Evolutionary conservation across 2,888 invertebrate genomes (phyloP).

Genomic region (Dolomedes plantarius): DNA sequence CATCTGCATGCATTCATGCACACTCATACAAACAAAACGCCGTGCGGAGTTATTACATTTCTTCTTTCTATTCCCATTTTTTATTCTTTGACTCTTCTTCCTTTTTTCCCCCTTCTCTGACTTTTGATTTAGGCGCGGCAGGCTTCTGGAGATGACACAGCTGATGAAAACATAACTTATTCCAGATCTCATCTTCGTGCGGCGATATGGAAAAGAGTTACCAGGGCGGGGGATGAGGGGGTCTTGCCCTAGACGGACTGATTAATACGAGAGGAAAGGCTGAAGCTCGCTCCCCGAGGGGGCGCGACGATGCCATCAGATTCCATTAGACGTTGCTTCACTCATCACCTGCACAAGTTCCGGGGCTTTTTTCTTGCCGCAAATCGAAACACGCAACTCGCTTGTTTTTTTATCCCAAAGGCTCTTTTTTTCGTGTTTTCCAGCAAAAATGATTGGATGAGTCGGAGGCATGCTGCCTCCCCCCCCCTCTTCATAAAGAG

Average conservation of each 20-base stretch:
- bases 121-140: slow-evolving; percentile 60
- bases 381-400: slow-evolving; percentile 63
- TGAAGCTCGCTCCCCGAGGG: slow-evolving; percentile 22
- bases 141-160: slow-evolving; percentile 56
- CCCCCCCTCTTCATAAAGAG: neutral
- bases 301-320: slow-evolving; percentile 50
- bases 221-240: neutral
- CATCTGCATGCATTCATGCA: slow-evolving; percentile 56
- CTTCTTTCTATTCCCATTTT: slow-evolving; percentile 31
- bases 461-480: neutral
- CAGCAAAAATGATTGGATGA: slow-evolving; percentile 65
- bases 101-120: slow-evolving; percentile 39
- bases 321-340: slow-evolving; percentile 59
- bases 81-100: slow-evolving; percentile 8
- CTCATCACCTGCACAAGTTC: slow-evolving; percentile 59
- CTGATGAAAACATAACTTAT: slow-evolving; percentile 72
- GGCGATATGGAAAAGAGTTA: slow-evolving; percentile 50
- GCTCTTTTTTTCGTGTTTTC: slow-evolving; percentile 46
- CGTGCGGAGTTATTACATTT: slow-evolving; percentile 67
- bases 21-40: slow-evolving; percentile 59
- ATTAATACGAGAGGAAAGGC: slow-evolving; percentile 66
- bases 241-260: slow-evolving; percentile 54
- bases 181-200: slow-evolving; percentile 64
- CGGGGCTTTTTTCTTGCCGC: slow-evolving; percentile 25
- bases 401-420: slow-evolving; percentile 60